Evolutionary conservation across 2,888 invertebrate genomes (phyloP).

Genomic region (Ophraella communa): DNA sequence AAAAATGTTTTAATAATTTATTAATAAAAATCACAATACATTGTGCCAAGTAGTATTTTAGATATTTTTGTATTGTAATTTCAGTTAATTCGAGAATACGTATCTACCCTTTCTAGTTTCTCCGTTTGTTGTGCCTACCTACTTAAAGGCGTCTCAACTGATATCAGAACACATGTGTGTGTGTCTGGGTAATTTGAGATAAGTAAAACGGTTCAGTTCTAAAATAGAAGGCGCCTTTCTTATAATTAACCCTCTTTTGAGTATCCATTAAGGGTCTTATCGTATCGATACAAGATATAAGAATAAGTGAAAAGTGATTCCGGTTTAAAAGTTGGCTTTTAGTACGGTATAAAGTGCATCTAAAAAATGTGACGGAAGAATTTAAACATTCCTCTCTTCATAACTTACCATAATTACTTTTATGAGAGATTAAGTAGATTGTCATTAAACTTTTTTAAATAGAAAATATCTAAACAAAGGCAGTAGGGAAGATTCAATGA

Average conservation of each 20-base stretch:
- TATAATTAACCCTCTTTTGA: slow-evolving; percentile 35
- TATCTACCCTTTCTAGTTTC: background rate
- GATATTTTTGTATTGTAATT: too few species aligned
- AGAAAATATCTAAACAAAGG: too few species aligned
- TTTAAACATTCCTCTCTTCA: too few species aligned
- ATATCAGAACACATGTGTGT: slow-evolving; percentile 32
- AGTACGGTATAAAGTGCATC: background rate
- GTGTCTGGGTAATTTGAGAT: slow-evolving; percentile 36
- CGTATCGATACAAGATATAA: slow-evolving; percentile 31
- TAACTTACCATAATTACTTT: too few species aligned
- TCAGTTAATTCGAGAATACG: background rate
- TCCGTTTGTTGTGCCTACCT: slow-evolving; percentile 14
- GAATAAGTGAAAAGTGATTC: slow-evolving; percentile 26
- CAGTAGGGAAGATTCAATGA: too few species aligned
- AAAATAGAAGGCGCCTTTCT: slow-evolving; percentile 39
- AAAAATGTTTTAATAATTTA: too few species aligned
- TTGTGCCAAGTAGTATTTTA: too few species aligned
- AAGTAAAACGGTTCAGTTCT: slow-evolving; percentile 35
- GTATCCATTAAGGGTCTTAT: slow-evolving; percentile 36
- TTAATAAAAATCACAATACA: too few species aligned
- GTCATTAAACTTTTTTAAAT: too few species aligned
- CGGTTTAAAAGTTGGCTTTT: background rate
- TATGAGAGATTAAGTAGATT: too few species aligned
- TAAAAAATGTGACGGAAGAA: background rate
- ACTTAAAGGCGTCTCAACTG: slow-evolving; percentile 21